Evolutionary conservation across 2,888 invertebrate genomes (phyloP).

Genomic region (Meghimatium bilineatum): DNA sequence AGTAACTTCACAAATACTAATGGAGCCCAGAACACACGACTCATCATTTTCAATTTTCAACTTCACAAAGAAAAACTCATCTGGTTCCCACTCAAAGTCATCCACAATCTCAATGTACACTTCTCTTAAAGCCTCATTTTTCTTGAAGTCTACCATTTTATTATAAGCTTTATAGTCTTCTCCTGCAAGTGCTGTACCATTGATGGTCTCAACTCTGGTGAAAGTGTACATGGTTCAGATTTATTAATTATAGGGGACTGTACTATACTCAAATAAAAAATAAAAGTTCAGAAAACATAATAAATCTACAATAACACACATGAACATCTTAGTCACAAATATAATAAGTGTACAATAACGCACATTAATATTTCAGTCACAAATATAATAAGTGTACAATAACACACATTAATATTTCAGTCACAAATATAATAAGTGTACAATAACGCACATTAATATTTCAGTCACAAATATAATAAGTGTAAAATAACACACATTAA

Average conservation of each 20-base stretch:
- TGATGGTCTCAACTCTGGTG: constrained; percentile 80
- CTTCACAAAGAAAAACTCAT: constrained; percentile 82
- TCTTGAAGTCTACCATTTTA: constrained; percentile 79
- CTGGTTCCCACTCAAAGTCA: constrained; percentile 82
- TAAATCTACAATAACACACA: background rate
- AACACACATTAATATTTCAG: too few species aligned
- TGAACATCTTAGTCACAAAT: too few species aligned
- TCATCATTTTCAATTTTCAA: constrained; percentile 63
- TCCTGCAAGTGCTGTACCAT: constrained; percentile 80
- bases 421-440: too few species aligned
- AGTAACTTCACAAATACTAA: constrained; percentile 80
- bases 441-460: too few species aligned
- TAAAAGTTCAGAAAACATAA: background rate
- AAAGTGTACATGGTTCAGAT: background rate
- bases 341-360: too few species aligned
- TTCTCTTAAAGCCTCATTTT: constrained; percentile 79
- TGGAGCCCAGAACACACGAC: constrained; percentile 78
- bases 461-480: too few species aligned
- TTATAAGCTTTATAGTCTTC: constrained; percentile 80
- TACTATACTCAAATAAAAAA: background rate
- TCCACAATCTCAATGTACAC: constrained; percentile 80
- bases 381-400: too few species aligned
- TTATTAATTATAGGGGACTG: too few species aligned
- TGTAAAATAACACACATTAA: too few species aligned
- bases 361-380: too few species aligned